Evolutionary conservation across 2,888 invertebrate genomes (phyloP).

Genomic region (Ganaspis brasiliensis): DNA sequence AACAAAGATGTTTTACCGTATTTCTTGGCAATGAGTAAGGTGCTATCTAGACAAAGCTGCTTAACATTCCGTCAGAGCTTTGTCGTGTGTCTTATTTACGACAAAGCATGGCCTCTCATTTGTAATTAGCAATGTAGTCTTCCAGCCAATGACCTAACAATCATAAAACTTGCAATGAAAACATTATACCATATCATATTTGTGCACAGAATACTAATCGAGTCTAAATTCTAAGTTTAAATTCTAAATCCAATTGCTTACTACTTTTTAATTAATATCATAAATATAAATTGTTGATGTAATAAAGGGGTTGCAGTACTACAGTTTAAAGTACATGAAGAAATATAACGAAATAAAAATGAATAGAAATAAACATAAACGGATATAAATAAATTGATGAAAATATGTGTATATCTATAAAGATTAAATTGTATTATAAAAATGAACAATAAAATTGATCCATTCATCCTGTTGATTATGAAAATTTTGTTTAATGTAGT

Average conservation of each 20-base stretch:
- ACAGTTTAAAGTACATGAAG: too few relatives aligned
- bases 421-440: too few relatives aligned
- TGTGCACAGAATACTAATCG: neutral
- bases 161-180: constrained; percentile 12
- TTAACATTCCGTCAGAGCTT: constrained; percentile 39
- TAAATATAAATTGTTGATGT: too few relatives aligned
- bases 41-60: constrained; percentile 42
- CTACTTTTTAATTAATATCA: too few relatives aligned
- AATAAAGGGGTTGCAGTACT: too few relatives aligned
- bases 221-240: neutral
- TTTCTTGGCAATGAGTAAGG: constrained; percentile 36
- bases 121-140: constrained; percentile 29
- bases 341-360: too few relatives aligned
- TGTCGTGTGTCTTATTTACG: constrained; percentile 38
- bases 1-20: constrained; percentile 35
- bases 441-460: too few relatives aligned
- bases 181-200: neutral
- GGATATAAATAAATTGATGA: too few relatives aligned
- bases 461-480: too few relatives aligned
- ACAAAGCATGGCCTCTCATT: constrained; percentile 41
- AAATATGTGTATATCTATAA: too few relatives aligned
- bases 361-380: too few relatives aligned
- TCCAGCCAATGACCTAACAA: constrained; percentile 41
- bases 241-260: too few relatives aligned
- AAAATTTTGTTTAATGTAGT: neutral